These are phyloP conservation scores for Amphipoea oculea DNA, from an alignment of 2,888 invertebrate genomes.

Conservation along the genomic window DNA sequence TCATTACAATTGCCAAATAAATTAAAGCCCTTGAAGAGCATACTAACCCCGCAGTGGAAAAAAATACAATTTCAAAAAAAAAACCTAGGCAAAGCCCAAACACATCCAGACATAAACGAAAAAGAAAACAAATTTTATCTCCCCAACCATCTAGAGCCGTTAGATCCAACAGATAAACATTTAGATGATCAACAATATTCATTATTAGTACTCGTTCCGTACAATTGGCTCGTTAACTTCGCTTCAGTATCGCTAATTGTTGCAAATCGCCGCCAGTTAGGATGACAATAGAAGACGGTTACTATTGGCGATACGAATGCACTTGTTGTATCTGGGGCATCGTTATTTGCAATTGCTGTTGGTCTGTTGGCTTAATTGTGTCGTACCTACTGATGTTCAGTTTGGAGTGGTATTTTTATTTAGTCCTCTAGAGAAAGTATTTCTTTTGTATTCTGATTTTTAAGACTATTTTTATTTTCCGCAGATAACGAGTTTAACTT, in stretches of 20 bases:
- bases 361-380: slow-evolving; percentile 57
- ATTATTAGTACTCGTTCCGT: slow-evolving; percentile 65
- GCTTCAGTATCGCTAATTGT: slow-evolving; percentile 83
- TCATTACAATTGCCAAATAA: background rate
- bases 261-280: slow-evolving; percentile 83
- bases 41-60: too few relatives aligned
- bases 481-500: background rate
- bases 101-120: slow-evolving; percentile 23
- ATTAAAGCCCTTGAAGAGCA: background rate
- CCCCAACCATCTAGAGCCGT: slow-evolving; percentile 56
- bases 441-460: background rate
- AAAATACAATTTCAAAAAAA: background rate
- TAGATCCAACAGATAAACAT: slow-evolving; percentile 64
- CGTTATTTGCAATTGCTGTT: slow-evolving; percentile 71
- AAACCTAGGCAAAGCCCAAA: slow-evolving; percentile 4
- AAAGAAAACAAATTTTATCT: slow-evolving; percentile 63
- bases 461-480: background rate
- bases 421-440: background rate
- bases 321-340: slow-evolving; percentile 74
- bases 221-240: slow-evolving; percentile 85
- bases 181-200: slow-evolving; percentile 69
- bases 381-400: slow-evolving; percentile 36
- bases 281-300: slow-evolving; percentile 78
- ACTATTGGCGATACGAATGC: slow-evolving; percentile 66
- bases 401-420: slow-evolving; percentile 3